Percentiles rank a stretch among this genome's conserved stretches.
phyloP scores from a whole-genome alignment of 1,140 invertebrate species.

The Drosophila ironensis region DNA sequence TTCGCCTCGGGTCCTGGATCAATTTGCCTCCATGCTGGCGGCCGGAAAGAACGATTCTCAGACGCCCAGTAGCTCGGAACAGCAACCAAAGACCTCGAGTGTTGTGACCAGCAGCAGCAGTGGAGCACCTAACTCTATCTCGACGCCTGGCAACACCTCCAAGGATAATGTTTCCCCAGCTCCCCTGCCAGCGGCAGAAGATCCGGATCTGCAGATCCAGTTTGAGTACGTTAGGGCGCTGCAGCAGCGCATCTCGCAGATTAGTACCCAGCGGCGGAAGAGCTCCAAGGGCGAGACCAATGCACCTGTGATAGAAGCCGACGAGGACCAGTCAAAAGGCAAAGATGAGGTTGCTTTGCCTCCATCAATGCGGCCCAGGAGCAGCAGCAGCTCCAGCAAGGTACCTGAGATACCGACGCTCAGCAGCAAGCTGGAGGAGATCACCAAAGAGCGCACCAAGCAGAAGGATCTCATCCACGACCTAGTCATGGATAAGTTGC shows the following conservation, averaged over 20 bases:
- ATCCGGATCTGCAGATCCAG: constrained; percentile 60
- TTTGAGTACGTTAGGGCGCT: constrained; percentile 86
- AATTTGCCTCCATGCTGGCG: constrained; percentile 55
- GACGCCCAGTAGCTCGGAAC: constrained; percentile 74
- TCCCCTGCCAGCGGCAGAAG: constrained; percentile 21
- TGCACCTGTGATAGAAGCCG: constrained; percentile 77
- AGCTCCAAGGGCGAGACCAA: constrained; percentile 83
- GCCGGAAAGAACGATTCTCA: constrained; percentile 52
- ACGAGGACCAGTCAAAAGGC: constrained; percentile 12
- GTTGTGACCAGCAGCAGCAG: constrained; percentile 49
- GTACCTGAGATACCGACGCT: constrained; percentile 77
- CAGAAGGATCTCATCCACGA: constrained; percentile 89
- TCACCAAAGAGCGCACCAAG: constrained; percentile 86
- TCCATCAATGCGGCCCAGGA: constrained; percentile 43
- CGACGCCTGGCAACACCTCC: constrained; percentile 22
- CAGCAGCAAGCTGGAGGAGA: constrained; percentile 84
- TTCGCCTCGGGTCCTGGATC: constrained; percentile 54
- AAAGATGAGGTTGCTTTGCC: neutral
- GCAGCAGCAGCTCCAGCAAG: constrained; percentile 59
- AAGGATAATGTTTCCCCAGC: constrained; percentile 31
- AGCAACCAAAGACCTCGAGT: constrained; percentile 70
- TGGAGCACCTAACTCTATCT: constrained; percentile 34
- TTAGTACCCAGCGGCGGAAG: constrained; percentile 86
- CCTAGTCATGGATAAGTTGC: constrained; percentile 89
- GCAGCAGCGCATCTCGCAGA: constrained; percentile 88